A percentile compares a stretch with the other conserved stretches of the same genome.
Evolutionary conservation across 2,888 invertebrate species (phyloP).

Genomic region (Tryphoninae sp.): DNA sequence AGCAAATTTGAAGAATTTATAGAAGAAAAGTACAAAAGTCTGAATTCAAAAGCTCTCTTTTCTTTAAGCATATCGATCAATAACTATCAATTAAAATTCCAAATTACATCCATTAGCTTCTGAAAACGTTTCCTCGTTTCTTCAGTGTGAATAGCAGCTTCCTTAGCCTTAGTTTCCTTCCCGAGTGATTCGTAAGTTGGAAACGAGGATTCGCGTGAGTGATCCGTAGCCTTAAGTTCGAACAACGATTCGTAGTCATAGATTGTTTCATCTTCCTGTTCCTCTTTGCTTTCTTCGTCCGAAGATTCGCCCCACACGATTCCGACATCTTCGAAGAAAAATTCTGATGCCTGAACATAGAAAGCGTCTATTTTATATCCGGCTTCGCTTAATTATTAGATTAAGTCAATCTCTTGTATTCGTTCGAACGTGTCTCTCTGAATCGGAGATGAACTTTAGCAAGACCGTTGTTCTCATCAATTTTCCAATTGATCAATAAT

Average conservation of each 20-base stretch:
- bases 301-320: constrained; percentile 36
- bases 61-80: not conserved
- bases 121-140: constrained; percentile 56
- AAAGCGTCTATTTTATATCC: constrained; percentile 38
- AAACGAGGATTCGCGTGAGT: constrained; percentile 8
- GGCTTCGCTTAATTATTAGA: constrained; percentile 62
- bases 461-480: too few relatives aligned
- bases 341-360: constrained; percentile 50
- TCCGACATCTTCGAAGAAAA: constrained; percentile 33
- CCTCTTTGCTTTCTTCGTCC: constrained; percentile 48
- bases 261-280: constrained; percentile 20
- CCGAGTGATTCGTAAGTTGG: constrained; percentile 17
- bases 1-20: too few relatives aligned
- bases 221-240: constrained; percentile 8
- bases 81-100: not conserved
- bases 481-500: too few relatives aligned
- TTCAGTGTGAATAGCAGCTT: constrained; percentile 31
- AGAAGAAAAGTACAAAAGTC: too few relatives aligned
- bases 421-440: constrained; percentile 39
- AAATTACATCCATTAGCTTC: constrained; percentile 67
- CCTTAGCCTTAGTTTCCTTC: constrained; percentile 39
- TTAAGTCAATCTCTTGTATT: constrained; percentile 55
- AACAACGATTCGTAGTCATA: constrained; percentile 33
- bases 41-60: too few relatives aligned
- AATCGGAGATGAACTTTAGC: not conserved